Evolutionary conservation across 2,113 vertebrate genomes (phyloP), one percentile per base, ranked within the genome.

Genomic region (Hypocryptadius cinnamomeus): DNA sequence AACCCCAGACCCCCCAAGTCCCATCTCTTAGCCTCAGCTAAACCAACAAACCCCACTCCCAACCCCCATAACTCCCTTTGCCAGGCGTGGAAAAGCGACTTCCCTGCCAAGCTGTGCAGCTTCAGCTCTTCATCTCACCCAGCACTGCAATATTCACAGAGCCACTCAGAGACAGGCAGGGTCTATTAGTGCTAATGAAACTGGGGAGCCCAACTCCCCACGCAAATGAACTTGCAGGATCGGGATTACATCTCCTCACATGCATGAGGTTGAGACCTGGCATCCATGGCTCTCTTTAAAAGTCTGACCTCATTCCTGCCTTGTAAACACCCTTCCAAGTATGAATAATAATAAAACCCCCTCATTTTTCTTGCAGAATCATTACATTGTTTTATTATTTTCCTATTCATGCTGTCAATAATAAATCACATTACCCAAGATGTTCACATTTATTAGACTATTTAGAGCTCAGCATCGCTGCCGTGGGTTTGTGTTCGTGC

Each of bases 361-460:
- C 85, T 94, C 74, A 66, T 95, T 96, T 96, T 96, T 97, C 97
- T 92, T 76, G 65, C 89, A 87, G 88, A 93, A 94, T 81, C 92
- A 87, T 95, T 96, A 94, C 76, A 93, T 89, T 90, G 90, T 84
- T 97, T 97, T 93, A 89, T 95, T 97, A 95, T 94, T 97, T 97
- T 87, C 89, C 94, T 95, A 93, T 96, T 95, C 95, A 94, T 54
- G 85, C 78, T 68, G 95, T 91, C 94, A 94, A 92, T 96, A 96
- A 96, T 95, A 97, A 97, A 97, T 94, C 93, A 74, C 86, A 87
- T 94, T 91, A 73, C 79, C 96, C 87, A 76, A 87, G 94, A 91
- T 92, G 89, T 96, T 96, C 95, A 82, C 83, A 94, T 97, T 97
- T 96, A 97, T 97, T 97, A 95, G 65, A 71, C 74, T 93, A 84